Evolutionary conservation across 2,113 vertebrate genomes (phyloP), one percentile per base, ranked within the genome.

Genomic region (Elachura formosa): DNA sequence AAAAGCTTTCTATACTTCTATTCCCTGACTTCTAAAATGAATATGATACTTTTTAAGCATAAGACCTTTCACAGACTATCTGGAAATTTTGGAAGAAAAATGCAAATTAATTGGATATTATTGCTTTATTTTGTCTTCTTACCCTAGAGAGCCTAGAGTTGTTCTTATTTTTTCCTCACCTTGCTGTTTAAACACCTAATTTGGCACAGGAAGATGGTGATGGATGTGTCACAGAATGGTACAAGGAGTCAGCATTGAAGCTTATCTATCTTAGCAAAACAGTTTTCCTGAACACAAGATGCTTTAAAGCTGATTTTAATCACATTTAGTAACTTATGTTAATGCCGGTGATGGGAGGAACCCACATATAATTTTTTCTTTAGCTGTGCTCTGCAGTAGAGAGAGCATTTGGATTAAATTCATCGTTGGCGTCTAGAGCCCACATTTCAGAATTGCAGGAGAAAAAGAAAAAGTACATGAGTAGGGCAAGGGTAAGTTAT

Each of bases 401-500:
- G 66, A 76, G 84, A 89, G 74, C 67, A 92, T 96, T 97, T 88
- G 66, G 75, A 68, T 93, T 87, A 91, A 96, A 91, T 79, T 55
- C 80, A 68, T 90, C 49, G 5, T 82, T 75, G 83, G 66, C 15
- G 4, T 88, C 85, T 79, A 80, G 89, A 96, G 71, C 94, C 92
- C 93, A 76, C 74, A 74, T 85, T 93, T 96, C 71, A 92, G 64
- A 96, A 95, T 59, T 89, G 91, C 92, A 87, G 76, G 77, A 94
- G 91, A 96, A 96, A 97, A 96, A 81, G 58, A 71, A 79, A 72
- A 67, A 82, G 56, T 88, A 55, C 71, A 63, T 84, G 94, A 89
- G 75, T 94, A 94, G 96, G 78, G 88, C 84, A 89, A 96, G 66
- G 73, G 67, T 96, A 95, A 89, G 34, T 89, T 97, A 94, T 63